Base-by-base conservation (phyloP, 2,888 invertebrate species). In the Drosophila flavopinicola region DNA sequence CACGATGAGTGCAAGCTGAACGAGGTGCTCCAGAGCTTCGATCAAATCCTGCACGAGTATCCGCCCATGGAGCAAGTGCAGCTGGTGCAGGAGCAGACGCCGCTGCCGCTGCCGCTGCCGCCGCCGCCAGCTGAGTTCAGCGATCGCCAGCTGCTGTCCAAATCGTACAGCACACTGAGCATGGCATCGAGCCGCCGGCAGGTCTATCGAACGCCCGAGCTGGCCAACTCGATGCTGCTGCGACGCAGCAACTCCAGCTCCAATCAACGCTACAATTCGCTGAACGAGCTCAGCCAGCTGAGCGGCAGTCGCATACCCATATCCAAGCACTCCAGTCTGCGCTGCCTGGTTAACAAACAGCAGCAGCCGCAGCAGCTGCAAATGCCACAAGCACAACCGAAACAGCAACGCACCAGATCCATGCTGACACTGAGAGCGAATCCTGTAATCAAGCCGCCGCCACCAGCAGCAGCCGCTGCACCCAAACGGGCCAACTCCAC, bases 151-250 rank as follows among this genome's bases (percentile, higher is more conserved):
- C 68, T 73, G 89, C 89, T 95, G 74, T 93, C 94, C 79, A 95
- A 95, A 88, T 94, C 95, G 0, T 94, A 94, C 87, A 95, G 94
- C 74, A 94, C 94, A 0, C 93, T 94, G 64, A 85, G 94, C 94
- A 87, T 78, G 94, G 94, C 87, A 52, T 58, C 51, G 49, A 58
- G 49, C 60, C 78, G 68, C 25, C 29, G 60, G 20, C 83, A 80
- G 42, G 64, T 80, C 29, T 80, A 80, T 29, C 80, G 85, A 74
- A 65, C 86, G 24, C 57, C 76, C 32, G 65, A 73, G 6, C 24
- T 84, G 76, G 60, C 66, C 59, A 58, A 69, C 51, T 78, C 83
- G 13, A 74, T 85, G 70, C 57, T 74, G 10, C 39, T 84, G 32
- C 47, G 37, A 27, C 67, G 56, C 38, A 68, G 78, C 25, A 37